phyloP scores from a whole-genome alignment of 2,888 invertebrate genomes.

The Drosophila rellima region DNA sequence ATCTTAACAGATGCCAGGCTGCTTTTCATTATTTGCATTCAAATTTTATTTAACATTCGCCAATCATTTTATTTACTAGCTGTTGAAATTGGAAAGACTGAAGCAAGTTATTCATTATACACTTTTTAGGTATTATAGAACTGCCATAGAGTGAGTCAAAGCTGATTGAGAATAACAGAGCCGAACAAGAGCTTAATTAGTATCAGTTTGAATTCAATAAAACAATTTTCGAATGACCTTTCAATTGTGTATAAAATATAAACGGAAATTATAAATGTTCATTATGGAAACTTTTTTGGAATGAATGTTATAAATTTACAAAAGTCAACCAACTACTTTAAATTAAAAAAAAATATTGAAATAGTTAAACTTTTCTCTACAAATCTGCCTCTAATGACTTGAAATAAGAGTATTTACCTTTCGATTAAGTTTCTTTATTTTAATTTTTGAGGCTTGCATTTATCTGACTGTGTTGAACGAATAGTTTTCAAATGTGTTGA shows the following conservation, averaged over 20 bases:
- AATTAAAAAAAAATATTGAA: too few species aligned
- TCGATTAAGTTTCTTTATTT: neutral
- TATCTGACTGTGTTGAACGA: conserved; percentile 27
- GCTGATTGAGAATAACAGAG: neutral
- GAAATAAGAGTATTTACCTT: neutral
- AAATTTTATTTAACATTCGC: conserved; percentile 32
- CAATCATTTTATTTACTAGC: conserved; percentile 29
- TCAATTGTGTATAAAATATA: too few species aligned
- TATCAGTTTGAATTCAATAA: neutral
- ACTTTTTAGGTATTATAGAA: neutral
- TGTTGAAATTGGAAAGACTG: conserved; percentile 3
- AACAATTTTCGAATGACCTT: too few species aligned
- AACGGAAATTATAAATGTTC: too few species aligned
- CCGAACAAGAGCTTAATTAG: neutral
- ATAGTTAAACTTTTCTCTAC: neutral
- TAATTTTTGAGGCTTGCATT: neutral
- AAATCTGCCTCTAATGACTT: neutral
- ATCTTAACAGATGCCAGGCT: conserved; percentile 36
- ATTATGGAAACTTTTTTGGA: too few species aligned
- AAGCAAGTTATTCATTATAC: conserved; percentile 4
- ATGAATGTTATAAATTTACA: neutral
- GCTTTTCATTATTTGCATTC: conserved; percentile 40
- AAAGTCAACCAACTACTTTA: too few species aligned
- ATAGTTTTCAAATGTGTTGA: conserved; percentile 14
- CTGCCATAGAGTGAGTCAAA: too few species aligned